Evolutionary conservation across 2,797 vertebrate species (phyloP).

Genomic region (Dermochelys coriacea): DNA sequence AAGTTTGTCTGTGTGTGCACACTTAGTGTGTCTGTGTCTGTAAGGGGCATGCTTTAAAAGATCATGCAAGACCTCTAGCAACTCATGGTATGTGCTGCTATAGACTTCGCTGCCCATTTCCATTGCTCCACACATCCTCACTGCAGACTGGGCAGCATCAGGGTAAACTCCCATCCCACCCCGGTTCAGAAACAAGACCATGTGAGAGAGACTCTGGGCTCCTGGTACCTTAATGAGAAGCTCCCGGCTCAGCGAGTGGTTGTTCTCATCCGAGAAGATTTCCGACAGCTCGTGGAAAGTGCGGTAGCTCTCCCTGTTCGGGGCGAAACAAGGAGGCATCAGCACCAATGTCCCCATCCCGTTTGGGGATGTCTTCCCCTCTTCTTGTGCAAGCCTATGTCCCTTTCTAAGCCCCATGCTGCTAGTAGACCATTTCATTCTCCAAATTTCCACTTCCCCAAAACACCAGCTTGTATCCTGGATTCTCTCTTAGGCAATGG

Average conservation of each 20-base stretch:
- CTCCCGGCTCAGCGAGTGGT: conserved; percentile 94
- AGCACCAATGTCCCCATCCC: fast-evolving
- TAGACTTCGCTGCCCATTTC: not conserved
- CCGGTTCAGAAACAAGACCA: not conserved
- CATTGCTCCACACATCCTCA: not conserved
- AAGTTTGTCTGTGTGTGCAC: not conserved
- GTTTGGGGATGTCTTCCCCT: not conserved
- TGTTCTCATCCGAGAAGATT: conserved; percentile 97
- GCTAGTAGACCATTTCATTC: not conserved
- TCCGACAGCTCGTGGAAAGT: conserved; percentile 95
- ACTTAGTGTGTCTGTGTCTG: too few relatives aligned
- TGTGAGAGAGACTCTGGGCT: fast-evolving
- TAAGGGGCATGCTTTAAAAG: not conserved
- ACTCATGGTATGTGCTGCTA: not conserved
- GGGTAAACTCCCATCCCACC: not conserved
- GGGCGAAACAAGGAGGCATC: not conserved
- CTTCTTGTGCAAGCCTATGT: not conserved
- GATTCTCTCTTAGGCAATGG: not conserved
- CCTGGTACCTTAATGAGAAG: conserved; percentile 91
- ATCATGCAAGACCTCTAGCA: too few relatives aligned
- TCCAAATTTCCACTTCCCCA: not conserved
- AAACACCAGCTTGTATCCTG: not conserved
- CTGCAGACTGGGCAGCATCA: not conserved
- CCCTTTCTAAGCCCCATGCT: not conserved
- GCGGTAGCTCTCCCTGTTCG: conserved; percentile 90